A percentile compares a stretch with the other conserved stretches of the same genome.
phyloP scores from a whole-genome alignment of 2,113 vertebrate genomes.

The Pterocles gutturalis region DNA sequence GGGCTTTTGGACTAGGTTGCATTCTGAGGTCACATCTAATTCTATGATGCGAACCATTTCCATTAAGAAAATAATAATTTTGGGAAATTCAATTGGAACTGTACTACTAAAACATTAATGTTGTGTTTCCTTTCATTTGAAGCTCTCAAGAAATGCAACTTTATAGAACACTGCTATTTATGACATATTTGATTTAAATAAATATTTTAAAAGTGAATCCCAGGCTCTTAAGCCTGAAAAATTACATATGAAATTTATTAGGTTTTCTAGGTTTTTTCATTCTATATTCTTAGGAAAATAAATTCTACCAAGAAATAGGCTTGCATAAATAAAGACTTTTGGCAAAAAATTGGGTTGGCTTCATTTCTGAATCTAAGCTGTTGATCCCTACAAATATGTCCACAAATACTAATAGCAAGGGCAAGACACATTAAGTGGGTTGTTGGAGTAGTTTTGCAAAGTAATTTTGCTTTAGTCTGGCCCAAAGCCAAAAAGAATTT shows the following conservation, averaged over 20 bases:
- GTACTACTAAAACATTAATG: background rate
- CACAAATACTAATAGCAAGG: background rate
- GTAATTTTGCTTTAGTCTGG: conserved; percentile 17
- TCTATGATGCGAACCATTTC: background rate
- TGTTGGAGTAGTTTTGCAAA: conserved; percentile 1
- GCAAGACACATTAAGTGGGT: background rate
- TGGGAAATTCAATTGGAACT: background rate
- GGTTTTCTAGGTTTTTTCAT: background rate
- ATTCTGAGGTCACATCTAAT: background rate
- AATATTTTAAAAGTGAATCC: background rate
- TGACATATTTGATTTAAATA: background rate
- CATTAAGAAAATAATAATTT: background rate
- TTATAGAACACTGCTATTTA: background rate
- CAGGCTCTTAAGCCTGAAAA: background rate
- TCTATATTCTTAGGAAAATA: background rate
- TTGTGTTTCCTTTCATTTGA: background rate
- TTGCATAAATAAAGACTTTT: background rate
- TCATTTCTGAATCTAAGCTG: background rate
- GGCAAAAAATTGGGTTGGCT: background rate
- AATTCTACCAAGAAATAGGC: background rate
- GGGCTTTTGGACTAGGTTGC: background rate
- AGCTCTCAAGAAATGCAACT: background rate
- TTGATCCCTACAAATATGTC: background rate
- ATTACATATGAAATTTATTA: background rate
- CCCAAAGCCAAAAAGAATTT: conserved; percentile 24